Conservation (phyloP, 2,888 invertebrate genomes). For the Acrobasis suavella region DNA sequence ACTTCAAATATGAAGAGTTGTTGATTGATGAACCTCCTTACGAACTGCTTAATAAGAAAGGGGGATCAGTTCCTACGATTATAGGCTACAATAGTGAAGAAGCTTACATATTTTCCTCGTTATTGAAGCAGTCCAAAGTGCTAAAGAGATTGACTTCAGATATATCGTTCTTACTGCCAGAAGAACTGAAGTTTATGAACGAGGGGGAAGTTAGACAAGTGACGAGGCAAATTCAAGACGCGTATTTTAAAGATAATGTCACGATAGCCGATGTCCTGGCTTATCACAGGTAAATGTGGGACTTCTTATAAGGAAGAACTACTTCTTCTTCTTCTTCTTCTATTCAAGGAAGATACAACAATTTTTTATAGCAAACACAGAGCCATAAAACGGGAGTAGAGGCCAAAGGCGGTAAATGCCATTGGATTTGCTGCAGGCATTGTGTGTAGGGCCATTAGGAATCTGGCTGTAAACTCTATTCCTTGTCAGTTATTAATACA, state of each 20-base stretch:
- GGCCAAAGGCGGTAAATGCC: too few relatives aligned
- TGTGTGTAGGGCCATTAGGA: too few relatives aligned
- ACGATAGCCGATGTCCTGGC: slow-evolving; percentile 51
- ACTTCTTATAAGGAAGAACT: too few relatives aligned
- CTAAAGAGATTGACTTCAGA: slow-evolving; percentile 42
- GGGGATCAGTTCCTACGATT: slow-evolving; percentile 56
- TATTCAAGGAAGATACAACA: too few relatives aligned
- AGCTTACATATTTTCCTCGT: slow-evolving; percentile 63
- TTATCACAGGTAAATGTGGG: slow-evolving; percentile 57
- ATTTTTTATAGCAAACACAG: too few relatives aligned
- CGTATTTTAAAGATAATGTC: slow-evolving; percentile 58
- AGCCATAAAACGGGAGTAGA: too few relatives aligned
- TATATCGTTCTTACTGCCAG: slow-evolving; percentile 53
- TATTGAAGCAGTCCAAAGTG: slow-evolving; percentile 46
- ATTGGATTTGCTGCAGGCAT: too few relatives aligned
- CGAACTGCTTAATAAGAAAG: slow-evolving; percentile 46
- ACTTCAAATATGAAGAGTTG: slow-evolving; percentile 56
- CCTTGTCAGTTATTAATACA: too few relatives aligned
- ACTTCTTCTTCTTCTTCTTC: too few relatives aligned
- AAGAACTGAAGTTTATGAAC: slow-evolving; percentile 56
- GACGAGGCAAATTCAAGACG: slow-evolving; percentile 49
- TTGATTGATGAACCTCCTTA: slow-evolving; percentile 58
- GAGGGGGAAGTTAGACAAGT: slow-evolving; percentile 52
- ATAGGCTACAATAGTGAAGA: slow-evolving; percentile 69
- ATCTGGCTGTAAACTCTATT: too few relatives aligned